Evolutionary conservation across 2,113 vertebrate genomes (phyloP), one percentile per base, ranked within the genome.

Genomic region (Sinocyclocheilus grahami): DNA sequence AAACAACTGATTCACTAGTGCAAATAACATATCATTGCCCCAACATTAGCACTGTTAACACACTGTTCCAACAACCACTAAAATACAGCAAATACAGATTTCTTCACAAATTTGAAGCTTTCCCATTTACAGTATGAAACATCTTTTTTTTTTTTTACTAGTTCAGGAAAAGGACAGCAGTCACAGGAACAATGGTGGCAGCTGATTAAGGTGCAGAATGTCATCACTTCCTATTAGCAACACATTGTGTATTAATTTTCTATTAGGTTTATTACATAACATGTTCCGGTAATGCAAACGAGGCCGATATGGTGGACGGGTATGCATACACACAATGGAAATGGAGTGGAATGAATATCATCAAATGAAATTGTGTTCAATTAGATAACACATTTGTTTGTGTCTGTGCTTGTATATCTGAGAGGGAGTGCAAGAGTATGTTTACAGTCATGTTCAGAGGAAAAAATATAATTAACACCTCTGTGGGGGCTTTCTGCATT

Each of bases 171-270:
- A 48, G 24, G n/a, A 75, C 16, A 67, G 14, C 69, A 76, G 9
- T 16, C 24, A 74, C 46, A 72, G 20, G 27, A 72, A 63, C 78
- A 80, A 80, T 22, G 55, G 37, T 37, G 6, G 33, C 30, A 62
- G 55, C 58, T 76, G 48, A 87, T 89, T 83, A 86, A 18, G 53
- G 81, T 86, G 82, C 87, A 81, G 42, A 67, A 58, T 71, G 71
- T 78, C 62, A 30, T 69, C 76, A 58, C 81, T 84, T 83, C 74
- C 78, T 84, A 87, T 90, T 88, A 90, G 78, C 55, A 58, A 37
- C 58, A 78, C 48, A 78, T 69, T 80, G 82, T 86, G 74, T 84
- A 87, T 87, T 88, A 72, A 88, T 88, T 86, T 90, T 83, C 85
- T 87, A 81, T 83, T 78, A 86, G 83, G 85, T 46, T 10, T 76